Percentiles rank a stretch among this genome's conserved stretches.
Conservation (phyloP, 2,797 vertebrate genomes). For the Mormyrus proboscirostris region DNA sequence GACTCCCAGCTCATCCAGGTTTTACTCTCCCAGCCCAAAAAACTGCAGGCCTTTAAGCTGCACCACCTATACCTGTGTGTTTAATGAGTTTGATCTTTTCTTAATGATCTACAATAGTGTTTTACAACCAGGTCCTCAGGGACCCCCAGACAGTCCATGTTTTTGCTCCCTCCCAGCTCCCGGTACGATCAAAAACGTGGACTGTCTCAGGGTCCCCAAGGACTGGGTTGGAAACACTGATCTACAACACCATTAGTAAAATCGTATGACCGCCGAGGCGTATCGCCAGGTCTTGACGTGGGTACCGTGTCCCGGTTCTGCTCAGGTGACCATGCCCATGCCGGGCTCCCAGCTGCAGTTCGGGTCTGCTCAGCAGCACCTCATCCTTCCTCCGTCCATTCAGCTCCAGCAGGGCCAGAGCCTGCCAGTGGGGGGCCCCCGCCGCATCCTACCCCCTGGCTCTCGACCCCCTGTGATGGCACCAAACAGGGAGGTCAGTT, state of each 20-base stretch:
- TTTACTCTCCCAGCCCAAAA: background rate
- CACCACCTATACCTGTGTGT: background rate
- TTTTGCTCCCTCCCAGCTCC: background rate
- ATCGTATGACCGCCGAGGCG: background rate
- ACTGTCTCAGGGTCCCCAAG: background rate
- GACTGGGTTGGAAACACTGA: background rate
- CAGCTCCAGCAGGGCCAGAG: slow-evolving; percentile 95
- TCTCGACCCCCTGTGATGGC: slow-evolving; percentile 80
- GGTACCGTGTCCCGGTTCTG: background rate
- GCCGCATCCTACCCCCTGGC: slow-evolving; percentile 81
- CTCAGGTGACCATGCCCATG: slow-evolving; percentile 90
- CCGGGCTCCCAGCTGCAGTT: slow-evolving; percentile 93
- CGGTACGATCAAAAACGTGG: background rate
- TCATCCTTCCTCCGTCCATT: slow-evolving; percentile 93
- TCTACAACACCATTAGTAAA: background rate
- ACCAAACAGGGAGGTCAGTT: slow-evolving; percentile 81
- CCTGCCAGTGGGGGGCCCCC: slow-evolving; percentile 82
- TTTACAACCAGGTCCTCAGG: background rate
- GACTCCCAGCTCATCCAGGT: slow-evolving; percentile 98
- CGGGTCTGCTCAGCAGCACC: slow-evolving; percentile 89
- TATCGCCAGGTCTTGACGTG: background rate
- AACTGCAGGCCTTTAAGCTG: background rate
- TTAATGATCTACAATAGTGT: background rate
- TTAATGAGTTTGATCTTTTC: background rate
- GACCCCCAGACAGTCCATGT: background rate